A percentile compares a stretch with the other conserved stretches of the same genome.
Evolutionary conservation across 2,888 invertebrate species (phyloP).

Genomic region (Dynastes hyllus): DNA sequence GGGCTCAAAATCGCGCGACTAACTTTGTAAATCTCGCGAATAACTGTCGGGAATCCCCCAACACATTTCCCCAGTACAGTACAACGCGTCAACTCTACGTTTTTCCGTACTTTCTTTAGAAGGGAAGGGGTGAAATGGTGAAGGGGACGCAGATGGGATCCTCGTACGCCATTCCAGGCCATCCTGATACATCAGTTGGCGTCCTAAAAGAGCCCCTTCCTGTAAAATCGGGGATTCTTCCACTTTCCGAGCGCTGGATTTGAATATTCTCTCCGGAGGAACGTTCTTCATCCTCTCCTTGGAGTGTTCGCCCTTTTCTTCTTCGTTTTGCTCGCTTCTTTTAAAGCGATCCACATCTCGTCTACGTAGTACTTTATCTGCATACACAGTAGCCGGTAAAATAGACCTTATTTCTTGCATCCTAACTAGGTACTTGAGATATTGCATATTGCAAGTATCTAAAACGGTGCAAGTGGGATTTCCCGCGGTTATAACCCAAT

Average conservation of each 20-base stretch:
- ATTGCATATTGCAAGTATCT: conserved; percentile 62
- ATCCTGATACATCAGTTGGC: conserved; percentile 56
- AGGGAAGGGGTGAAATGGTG: neutral
- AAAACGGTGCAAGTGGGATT: conserved; percentile 56
- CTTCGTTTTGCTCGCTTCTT: neutral
- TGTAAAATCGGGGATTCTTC: conserved; percentile 1
- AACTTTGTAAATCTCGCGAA: conserved; percentile 55
- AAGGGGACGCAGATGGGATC: conserved; percentile 56
- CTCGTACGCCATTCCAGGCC: conserved; percentile 34
- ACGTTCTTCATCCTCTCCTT: conserved; percentile 52
- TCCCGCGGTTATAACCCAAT: conserved; percentile 62
- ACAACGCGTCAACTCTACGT: neutral
- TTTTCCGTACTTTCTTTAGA: too few species aligned
- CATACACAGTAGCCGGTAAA: conserved; percentile 54
- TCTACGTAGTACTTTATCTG: conserved; percentile 48
- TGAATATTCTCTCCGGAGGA: conserved; percentile 33
- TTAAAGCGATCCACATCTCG: neutral
- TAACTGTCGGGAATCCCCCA: conserved; percentile 43
- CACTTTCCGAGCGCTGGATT: conserved; percentile 1
- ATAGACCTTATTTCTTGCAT: conserved; percentile 58
- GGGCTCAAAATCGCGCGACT: neutral
- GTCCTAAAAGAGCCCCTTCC: conserved; percentile 40
- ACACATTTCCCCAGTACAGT: conserved; percentile 54
- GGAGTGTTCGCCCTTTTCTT: conserved; percentile 17
- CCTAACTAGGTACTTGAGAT: conserved; percentile 55